Conservation (phyloP, 2,797 vertebrate species). For the Urosaurus nigricauda region DNA sequence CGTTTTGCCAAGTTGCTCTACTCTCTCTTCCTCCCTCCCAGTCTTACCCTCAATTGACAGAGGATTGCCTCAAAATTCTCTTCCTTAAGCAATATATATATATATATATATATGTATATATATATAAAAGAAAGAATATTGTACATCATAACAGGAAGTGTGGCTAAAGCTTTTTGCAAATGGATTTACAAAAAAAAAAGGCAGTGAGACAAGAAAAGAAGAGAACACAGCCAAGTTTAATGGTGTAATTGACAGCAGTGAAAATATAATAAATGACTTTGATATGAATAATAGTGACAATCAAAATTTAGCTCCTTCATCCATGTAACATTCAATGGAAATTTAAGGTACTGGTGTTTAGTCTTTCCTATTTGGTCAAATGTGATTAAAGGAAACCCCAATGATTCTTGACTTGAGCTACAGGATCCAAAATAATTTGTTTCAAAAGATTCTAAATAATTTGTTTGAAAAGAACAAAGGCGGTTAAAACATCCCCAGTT, state of each 20-base stretch:
- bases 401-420: slow-evolving; percentile 70
- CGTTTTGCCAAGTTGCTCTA: slow-evolving; percentile 49
- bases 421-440: slow-evolving; percentile 61
- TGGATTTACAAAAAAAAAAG: slow-evolving; percentile 53
- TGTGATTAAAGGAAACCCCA: slow-evolving; percentile 73
- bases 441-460: slow-evolving; percentile 26
- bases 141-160: slow-evolving; percentile 54
- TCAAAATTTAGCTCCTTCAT: slow-evolving; percentile 63
- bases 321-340: slow-evolving; percentile 53
- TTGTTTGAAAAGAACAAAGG: slow-evolving; percentile 47
- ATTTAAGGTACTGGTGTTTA: slow-evolving; percentile 43
- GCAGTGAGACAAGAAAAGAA: not conserved
- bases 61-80: slow-evolving; percentile 61
- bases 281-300: slow-evolving; percentile 60
- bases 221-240: slow-evolving; percentile 49
- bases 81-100: slow-evolving; percentile 48
- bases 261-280: slow-evolving; percentile 59
- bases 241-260: slow-evolving; percentile 56
- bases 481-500: slow-evolving; percentile 63
- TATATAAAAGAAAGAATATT: slow-evolving; percentile 54
- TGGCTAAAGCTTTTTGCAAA: slow-evolving; percentile 70
- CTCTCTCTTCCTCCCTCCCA: slow-evolving; percentile 32
- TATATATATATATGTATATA: too few species aligned
- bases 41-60: slow-evolving; percentile 59
- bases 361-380: slow-evolving; percentile 59